phyloP scores from a whole-genome alignment of 1,140 invertebrate species.

The Pomacea maculata region DNA sequence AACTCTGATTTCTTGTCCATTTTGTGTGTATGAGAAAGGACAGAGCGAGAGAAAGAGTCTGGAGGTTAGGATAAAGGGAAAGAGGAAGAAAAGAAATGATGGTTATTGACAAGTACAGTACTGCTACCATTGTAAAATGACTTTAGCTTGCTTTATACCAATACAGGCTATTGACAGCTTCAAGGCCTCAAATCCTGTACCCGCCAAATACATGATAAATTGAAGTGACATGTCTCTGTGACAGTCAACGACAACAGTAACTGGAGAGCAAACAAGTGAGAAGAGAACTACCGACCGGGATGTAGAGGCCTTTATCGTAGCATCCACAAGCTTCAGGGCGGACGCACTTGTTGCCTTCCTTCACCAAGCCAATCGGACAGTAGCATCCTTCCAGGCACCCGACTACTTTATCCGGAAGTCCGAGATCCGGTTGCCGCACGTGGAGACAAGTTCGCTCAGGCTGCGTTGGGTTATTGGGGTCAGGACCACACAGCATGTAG shows the following conservation, averaged over 20 bases:
- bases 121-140: no score
- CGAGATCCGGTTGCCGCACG: not conserved
- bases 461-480: conserved; percentile 1
- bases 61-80: no score
- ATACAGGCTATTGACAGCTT: not conserved
- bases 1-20: no score
- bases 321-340: conserved; percentile 32
- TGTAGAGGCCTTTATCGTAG: conserved; percentile 19
- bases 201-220: not conserved
- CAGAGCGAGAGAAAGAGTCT: no score
- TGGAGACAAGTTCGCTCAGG: not conserved
- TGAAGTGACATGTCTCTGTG: no score
- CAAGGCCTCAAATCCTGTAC: not conserved
- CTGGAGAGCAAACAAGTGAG: no score
- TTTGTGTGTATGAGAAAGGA: no score
- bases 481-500: conserved; percentile 25
- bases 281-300: conserved; percentile 7
- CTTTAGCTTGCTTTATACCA: no score
- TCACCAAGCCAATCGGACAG: conserved; percentile 26
- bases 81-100: no score
- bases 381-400: conserved; percentile 32
- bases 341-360: conserved; percentile 27
- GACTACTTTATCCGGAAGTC: not conserved
- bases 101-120: no score
- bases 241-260: no score